A percentile compares a stretch with the other conserved stretches of the same genome.
phyloP scores from a whole-genome alignment of 2,113 vertebrate species.

The Redunca redunca region DNA sequence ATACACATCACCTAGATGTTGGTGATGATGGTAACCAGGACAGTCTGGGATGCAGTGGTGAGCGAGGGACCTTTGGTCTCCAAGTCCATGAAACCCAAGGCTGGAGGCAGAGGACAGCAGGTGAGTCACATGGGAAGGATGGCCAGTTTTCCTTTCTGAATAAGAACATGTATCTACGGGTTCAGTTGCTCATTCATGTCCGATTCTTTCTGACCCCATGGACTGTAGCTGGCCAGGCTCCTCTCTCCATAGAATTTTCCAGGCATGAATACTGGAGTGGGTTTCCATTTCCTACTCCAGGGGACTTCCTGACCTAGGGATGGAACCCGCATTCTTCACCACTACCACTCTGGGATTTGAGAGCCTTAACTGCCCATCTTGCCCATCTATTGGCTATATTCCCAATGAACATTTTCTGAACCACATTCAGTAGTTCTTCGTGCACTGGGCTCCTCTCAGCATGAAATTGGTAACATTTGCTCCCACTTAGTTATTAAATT shows the following conservation, averaged over 20 bases:
- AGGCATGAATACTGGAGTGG: not conserved
- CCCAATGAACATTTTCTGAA: not conserved
- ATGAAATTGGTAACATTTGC: not conserved
- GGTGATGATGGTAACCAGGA: not conserved
- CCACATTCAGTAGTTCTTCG: not conserved
- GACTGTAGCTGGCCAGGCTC: not conserved
- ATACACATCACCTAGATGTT: not conserved
- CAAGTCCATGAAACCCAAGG: not conserved
- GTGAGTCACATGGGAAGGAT: rapidly evolving
- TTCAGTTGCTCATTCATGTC: not conserved
- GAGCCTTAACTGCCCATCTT: no score
- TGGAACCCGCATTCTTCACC: not conserved
- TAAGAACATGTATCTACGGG: not conserved
- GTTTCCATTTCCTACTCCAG: not conserved
- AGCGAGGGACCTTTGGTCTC: no score
- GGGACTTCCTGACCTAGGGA: not conserved
- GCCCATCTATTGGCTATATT: no score
- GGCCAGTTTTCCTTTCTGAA: not conserved
- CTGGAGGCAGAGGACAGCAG: not conserved
- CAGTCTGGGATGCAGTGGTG: no score
- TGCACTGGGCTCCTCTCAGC: rapidly evolving
- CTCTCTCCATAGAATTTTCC: not conserved
- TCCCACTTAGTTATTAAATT: not conserved
- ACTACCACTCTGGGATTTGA: not conserved
- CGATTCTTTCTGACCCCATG: not conserved